Evolutionary conservation across 2,113 vertebrate genomes (phyloP).

Genomic region (Cheilinus undulatus): DNA sequence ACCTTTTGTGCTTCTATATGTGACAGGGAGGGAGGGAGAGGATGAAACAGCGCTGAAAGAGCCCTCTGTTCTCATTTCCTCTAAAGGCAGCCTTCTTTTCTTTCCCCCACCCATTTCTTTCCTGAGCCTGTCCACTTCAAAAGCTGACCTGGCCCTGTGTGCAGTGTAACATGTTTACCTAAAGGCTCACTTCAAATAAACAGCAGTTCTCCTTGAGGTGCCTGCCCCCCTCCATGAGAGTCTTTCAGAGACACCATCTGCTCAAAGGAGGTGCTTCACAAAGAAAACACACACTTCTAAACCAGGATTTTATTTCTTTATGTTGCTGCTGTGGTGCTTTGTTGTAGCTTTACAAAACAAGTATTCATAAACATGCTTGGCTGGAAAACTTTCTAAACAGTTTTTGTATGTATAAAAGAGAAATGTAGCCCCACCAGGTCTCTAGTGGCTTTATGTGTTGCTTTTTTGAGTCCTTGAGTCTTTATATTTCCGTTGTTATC

Average conservation of each 20-base stretch:
- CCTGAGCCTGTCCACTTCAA: slow-evolving; percentile 80
- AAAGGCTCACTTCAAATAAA: slow-evolving; percentile 84
- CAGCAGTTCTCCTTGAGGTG: slow-evolving; percentile 73
- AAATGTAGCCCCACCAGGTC: too few relatives aligned
- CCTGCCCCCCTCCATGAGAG: slow-evolving; percentile 42
- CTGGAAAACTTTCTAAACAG: background rate
- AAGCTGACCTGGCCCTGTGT: slow-evolving; percentile 77
- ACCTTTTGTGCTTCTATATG: slow-evolving; percentile 73
- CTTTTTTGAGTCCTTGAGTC: too few relatives aligned
- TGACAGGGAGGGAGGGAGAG: slow-evolving; percentile 61
- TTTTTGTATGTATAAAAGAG: background rate
- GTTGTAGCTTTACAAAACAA: background rate
- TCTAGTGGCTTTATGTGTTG: too few relatives aligned
- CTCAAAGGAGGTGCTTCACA: slow-evolving; percentile 49
- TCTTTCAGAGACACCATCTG: slow-evolving; percentile 72
- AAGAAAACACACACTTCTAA: slow-evolving; percentile 35
- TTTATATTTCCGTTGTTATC: too few relatives aligned
- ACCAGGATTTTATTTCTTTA: slow-evolving; percentile 48
- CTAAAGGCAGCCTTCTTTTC: slow-evolving; percentile 76
- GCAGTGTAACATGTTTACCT: slow-evolving; percentile 80
- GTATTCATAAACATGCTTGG: background rate
- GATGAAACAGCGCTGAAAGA: slow-evolving; percentile 79
- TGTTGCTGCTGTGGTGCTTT: slow-evolving; percentile 3
- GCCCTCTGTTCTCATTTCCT: slow-evolving; percentile 79
- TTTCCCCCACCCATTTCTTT: slow-evolving; percentile 73